phyloP scores from a whole-genome alignment of 2,113 vertebrate species.

The Apteryx mantelli region DNA sequence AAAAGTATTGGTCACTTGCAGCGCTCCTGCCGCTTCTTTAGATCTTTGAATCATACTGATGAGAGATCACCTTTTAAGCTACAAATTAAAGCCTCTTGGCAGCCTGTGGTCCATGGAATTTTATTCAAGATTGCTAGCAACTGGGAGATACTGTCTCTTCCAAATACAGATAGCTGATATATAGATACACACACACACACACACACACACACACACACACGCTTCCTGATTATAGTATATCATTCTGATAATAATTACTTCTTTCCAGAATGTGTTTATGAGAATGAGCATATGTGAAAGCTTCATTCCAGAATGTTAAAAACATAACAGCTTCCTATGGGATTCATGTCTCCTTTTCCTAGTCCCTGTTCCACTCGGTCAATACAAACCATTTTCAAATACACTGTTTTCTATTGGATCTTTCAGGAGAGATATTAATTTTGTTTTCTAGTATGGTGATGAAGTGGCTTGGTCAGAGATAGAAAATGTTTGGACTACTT shows the following conservation, averaged over 20 bases:
- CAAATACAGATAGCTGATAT: not conserved
- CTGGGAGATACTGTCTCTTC: not conserved
- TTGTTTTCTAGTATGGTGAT: constrained; percentile 90
- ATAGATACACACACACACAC: no score
- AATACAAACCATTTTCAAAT: not conserved
- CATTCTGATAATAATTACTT: not conserved
- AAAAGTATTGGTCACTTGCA: not conserved
- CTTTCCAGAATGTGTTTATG: not conserved
- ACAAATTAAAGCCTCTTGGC: not conserved
- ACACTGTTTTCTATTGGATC: not conserved
- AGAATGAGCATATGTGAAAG: not conserved
- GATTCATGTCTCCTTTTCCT: not conserved
- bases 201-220: no score
- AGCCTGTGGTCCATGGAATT: not conserved
- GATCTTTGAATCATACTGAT: not conserved
- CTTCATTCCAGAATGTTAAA: not conserved
- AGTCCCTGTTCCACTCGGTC: not conserved
- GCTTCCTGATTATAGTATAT: no score
- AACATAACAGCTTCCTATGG: not conserved
- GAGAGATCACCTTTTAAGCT: not conserved
- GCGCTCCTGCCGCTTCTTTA: not conserved
- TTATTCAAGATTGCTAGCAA: not conserved
- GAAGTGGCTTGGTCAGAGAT: constrained; percentile 98
- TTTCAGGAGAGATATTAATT: constrained; percentile 3
- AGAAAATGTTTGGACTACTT: constrained; percentile 97